Evolutionary conservation across 2,797 vertebrate species (phyloP), one percentile per base, ranked within the genome.

Genomic region (Aldrovandia affinis): DNA sequence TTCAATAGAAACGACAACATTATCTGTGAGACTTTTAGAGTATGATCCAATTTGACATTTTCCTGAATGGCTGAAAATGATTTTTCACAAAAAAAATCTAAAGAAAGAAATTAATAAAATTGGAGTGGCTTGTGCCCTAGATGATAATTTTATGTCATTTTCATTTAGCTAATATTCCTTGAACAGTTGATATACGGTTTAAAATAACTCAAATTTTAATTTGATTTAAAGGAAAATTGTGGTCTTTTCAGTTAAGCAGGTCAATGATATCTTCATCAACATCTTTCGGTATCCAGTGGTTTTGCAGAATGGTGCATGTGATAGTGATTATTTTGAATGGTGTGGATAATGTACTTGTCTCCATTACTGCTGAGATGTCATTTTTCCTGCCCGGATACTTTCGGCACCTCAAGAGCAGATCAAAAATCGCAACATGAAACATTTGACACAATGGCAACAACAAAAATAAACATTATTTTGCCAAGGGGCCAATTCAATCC

Each of bases 391-490:
- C 42, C n/a, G 42, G 25, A 47, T 77, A 42, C 22, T 25, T 77
- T 10, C 4, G 15, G 39, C 20, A 20, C 39, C 42, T 44, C 44
- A 42, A 75, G 36, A 77, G 22, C 68, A 70, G 33, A 70, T 39
- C 22, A 47, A 44, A 77, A 28, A 77, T 47, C 8, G 9, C 42
- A 77, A 47, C 42, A 47, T 42, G 70, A 36, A 42, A 39, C 42
- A n/a, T 77, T 20, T 20, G 42, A n/a, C 42, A 47, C 42, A 77
- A 47, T n/a, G 73, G 73, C 73, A 25, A 22, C 73, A n/a, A 14
- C 42, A 44, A 28, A 70, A n/a, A 77, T 77, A 47, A 22, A 6
- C 42, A 77, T 77, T 77, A n/a, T 77, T 77, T 39, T 75, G 70
- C 39, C 39, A 75, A 75, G 70, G 39, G 70, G 18, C 70, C 70